These are phyloP conservation scores for Isaurus tuberculatus DNA, from an alignment of 92 coral and sea anemone genomes.

Conservation along the genomic window DNA sequence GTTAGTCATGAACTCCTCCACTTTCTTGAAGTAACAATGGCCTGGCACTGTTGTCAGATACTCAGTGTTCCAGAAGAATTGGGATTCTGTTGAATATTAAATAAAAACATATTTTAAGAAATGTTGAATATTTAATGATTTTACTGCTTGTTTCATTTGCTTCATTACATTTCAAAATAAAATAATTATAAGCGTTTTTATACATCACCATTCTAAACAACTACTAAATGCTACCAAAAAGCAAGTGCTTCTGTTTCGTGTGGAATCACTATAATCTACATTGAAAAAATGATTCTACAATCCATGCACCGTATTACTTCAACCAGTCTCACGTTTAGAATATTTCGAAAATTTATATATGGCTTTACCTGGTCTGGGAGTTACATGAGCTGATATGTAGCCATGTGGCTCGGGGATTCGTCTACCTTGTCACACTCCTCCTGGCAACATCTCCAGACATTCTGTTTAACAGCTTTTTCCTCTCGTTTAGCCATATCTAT, in stretches of 20 bases:
- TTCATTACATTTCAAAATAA: constrained; percentile 13
- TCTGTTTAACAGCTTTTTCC: not conserved
- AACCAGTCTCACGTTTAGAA: not conserved
- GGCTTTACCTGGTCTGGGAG: constrained; percentile 61
- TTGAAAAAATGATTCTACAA: not conserved
- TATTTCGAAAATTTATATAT: constrained; percentile 13
- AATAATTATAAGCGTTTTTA: not conserved
- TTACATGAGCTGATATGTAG: constrained; percentile 60
- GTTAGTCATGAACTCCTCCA: not conserved
- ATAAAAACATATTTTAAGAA: not conserved
- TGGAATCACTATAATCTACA: not conserved
- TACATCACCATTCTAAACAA: not conserved
- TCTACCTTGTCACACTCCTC: constrained; percentile 40
- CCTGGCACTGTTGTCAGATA: not conserved
- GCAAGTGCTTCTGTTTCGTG: constrained; percentile 4
- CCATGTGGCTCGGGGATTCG: constrained; percentile 60
- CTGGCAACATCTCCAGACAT: not conserved
- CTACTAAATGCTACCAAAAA: not conserved
- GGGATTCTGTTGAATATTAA: not conserved
- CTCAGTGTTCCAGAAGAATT: not conserved
- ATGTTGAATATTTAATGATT: constrained; percentile 7
- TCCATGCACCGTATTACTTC: not conserved
- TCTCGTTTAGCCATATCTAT: not conserved
- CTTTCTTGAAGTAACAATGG: constrained; percentile 8
- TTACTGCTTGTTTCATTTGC: constrained; percentile 3